phyloP scores from a whole-genome alignment of 2,888 invertebrate species.

The Microplitis deprimator region DNA sequence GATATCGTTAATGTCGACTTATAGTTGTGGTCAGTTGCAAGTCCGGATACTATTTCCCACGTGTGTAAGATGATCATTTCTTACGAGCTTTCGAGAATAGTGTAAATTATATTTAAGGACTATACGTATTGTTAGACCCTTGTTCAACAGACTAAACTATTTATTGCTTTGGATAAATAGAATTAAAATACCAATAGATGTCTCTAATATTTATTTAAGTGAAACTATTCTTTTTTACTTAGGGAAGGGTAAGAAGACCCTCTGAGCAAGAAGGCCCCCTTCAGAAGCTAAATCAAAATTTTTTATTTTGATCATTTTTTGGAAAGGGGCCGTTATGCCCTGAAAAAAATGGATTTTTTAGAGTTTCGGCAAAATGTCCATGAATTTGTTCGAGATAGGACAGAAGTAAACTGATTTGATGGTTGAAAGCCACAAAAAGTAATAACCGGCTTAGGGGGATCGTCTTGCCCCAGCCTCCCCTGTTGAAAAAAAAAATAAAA shows the following conservation, averaged over 20 bases:
- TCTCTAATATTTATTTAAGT: neutral
- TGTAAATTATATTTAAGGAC: slow-evolving; percentile 26
- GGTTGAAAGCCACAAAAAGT: too few species aligned
- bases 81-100: slow-evolving; percentile 61
- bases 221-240: slow-evolving; percentile 7
- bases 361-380: too few species aligned
- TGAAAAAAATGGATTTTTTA: too few species aligned
- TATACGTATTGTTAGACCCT: neutral
- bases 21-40: slow-evolving; percentile 52
- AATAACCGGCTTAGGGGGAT: too few species aligned
- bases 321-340: too few species aligned
- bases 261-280: neutral
- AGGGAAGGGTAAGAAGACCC: neutral
- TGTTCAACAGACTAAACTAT: neutral
- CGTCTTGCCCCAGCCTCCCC: too few species aligned
- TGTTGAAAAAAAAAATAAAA: too few species aligned
- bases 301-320: too few species aligned
- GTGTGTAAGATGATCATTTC: slow-evolving; percentile 58
- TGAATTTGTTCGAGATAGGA: too few species aligned
- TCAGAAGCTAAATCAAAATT: neutral
- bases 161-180: neutral
- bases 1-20: slow-evolving; percentile 68
- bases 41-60: slow-evolving; percentile 50
- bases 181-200: neutral
- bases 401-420: too few species aligned